Base-by-base conservation (phyloP, 2,113 vertebrate species). In the Silurus meridionalis region DNA sequence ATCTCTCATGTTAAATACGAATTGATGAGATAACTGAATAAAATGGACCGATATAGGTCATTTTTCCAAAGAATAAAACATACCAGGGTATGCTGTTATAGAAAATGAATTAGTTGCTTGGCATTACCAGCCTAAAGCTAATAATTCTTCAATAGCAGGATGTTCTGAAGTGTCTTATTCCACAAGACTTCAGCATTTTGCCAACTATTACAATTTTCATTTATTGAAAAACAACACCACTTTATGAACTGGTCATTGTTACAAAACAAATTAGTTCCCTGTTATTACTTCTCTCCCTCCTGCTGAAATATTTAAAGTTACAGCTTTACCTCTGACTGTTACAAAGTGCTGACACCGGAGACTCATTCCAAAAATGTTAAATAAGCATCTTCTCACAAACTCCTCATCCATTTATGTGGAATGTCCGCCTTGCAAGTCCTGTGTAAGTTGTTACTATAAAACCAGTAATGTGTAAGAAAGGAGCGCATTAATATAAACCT, bases 271-370 rank as follows among this genome's bases (percentile, higher is more conserved):
- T 48, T 23, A 21, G 9, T 52, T 23, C 48, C 37, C 48, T 52
- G 46, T 52, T 52, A 74, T 50, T 52, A 17, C 71, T 52, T 52
- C 6, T 15, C 53, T 57, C 25, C 21, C 3, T 57, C 14, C 14
- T 79, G 13, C 57, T 17, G n/a, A 13, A 79, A 80, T 19, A 28
- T 2, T 7, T 25, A 75, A 53, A 58, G n/a, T 28, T 28, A 19
- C 55, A 58, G 55, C 55, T 80, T 80, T 80, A 61, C 17, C 28
- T 48, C 37, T 80, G 57, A 80, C 57, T 80, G 78, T 80, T 80
- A 48, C 57, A 80, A 60, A 80, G 57, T 23, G 57, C 57, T 80
- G 17, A 61, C 28, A 46, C 78, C 48, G 57, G 57, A 80, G 78
- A 80, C 57, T 80, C 78, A 55, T 60, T 80, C 57, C 25, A 25